A percentile compares a stretch with the other conserved stretches of the same genome.
These are phyloP conservation scores for Panzeria rudis DNA, from an alignment of 2,888 invertebrate species.

Conservation along the genomic window DNA sequence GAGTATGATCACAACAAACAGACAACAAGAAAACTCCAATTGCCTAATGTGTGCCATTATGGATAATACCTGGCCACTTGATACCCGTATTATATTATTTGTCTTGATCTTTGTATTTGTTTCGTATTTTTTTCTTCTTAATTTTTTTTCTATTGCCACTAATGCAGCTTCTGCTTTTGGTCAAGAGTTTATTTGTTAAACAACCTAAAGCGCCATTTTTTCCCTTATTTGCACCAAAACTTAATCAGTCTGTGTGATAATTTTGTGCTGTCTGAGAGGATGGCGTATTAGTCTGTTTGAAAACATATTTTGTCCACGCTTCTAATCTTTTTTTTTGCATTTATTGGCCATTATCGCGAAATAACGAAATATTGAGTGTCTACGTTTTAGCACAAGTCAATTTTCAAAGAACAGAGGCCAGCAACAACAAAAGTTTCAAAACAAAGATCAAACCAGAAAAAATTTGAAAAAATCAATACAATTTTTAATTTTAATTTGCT, in stretches of 20 bases:
- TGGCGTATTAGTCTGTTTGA: constrained; percentile 17
- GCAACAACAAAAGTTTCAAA: constrained; percentile 16
- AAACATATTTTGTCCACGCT: constrained; percentile 71
- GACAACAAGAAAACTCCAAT: constrained; percentile 42
- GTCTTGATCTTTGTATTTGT: constrained; percentile 74
- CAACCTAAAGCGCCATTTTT: constrained; percentile 79
- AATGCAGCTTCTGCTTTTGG: constrained; percentile 50
- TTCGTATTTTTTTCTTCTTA: constrained; percentile 70
- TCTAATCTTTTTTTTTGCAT: constrained; percentile 70
- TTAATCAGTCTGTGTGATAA: constrained; percentile 58
- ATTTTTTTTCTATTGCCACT: constrained; percentile 49
- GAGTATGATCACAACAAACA: constrained; percentile 11
- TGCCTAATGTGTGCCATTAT: constrained; percentile 71
- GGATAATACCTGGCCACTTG: constrained; percentile 56
- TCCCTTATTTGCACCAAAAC: constrained; percentile 59
- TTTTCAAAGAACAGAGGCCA: constrained; percentile 22
- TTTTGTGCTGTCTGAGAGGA: constrained; percentile 7
- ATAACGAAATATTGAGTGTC: constrained; percentile 66
- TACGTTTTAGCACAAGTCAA: constrained; percentile 67
- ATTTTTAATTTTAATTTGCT: constrained; percentile 77
- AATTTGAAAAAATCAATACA: constrained; percentile 49
- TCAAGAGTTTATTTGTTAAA: constrained; percentile 69
- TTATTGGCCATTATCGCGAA: constrained; percentile 71
- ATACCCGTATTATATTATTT: constrained; percentile 50
- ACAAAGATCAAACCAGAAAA: constrained; percentile 46